Conservation (phyloP, 2,797 vertebrate species). For the Pseudomugil gertrudae region DNA sequence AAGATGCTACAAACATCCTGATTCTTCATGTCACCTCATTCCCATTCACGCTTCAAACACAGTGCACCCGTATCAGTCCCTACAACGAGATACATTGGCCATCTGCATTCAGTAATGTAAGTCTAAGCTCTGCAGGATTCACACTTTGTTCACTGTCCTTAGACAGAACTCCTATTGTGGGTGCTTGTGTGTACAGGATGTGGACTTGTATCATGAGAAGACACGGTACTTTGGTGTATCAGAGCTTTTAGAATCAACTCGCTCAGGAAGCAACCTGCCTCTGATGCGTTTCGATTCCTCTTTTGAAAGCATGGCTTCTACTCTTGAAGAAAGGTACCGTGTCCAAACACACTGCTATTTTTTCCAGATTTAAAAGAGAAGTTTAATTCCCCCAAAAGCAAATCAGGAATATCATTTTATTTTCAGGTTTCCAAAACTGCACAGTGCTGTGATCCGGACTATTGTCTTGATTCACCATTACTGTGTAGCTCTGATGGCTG, state of each 20-base stretch:
- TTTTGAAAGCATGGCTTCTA: conserved; percentile 95
- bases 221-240: conserved; percentile 95
- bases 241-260: conserved; percentile 92
- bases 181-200: conserved; percentile 79
- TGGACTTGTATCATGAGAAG: conserved; percentile 91
- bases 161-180: background rate
- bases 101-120: conserved; percentile 89
- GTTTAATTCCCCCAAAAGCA: background rate
- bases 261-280: conserved; percentile 90
- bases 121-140: conserved; percentile 12
- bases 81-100: conserved; percentile 99
- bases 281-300: conserved; percentile 93
- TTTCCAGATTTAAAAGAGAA: conserved; percentile 12
- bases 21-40: conserved; percentile 96
- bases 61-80: conserved; percentile 93
- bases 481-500: conserved; percentile 92
- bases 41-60: conserved; percentile 95
- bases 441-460: conserved; percentile 95
- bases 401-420: conserved; percentile 2
- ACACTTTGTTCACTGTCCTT: background rate
- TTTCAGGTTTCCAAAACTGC: conserved; percentile 91
- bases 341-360: background rate
- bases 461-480: conserved; percentile 96
- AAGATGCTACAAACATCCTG: conserved; percentile 92
- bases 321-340: conserved; percentile 91